Evolutionary conservation across 2,888 invertebrate species (phyloP), one percentile per base, ranked within the genome.

Genomic region (Acanthococcus lagerstroemiae): DNA sequence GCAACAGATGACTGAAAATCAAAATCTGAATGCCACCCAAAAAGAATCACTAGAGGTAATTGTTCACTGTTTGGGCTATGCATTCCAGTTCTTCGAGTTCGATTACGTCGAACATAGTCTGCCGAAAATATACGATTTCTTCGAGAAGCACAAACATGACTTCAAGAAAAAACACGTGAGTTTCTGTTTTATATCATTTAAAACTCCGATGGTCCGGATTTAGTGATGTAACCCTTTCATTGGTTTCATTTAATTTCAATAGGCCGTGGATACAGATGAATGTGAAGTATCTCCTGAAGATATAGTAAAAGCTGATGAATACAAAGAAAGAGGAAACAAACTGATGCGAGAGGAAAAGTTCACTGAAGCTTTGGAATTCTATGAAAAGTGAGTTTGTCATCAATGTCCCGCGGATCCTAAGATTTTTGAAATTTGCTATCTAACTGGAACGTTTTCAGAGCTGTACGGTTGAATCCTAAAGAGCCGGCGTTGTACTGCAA

Each of bases 401-500:
- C 37, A n/a, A 30, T n/a, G 2, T 37, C 3, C 37, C 37, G 12
- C n/a, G n/a, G n/a, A n/a, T n/a, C 5, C 15, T 46, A 5, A n/a
- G 4, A 6, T 9, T n/a, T 17, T n/a, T n/a, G 19, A 9, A 19
- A 46, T 46, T 17, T 17, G 15, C 15, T 9, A 9, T 5, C 5
- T n/a, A 24, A 15, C 17, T 56, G 21, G 4, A n/a, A n/a, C n/a
- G n/a, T 60, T 77, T 80, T 75, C 71, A 87, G 90, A 72, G 96
- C 97, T 12, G 91, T 99, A 70, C 82, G 85, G 72, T 78, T 93
- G 67, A 91, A 95, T 76, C 84, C 87, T 24, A 82, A 83, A 69
- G 96, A 96, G 79, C 88, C 96, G 0, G 91, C 97, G 27, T 97
- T 89, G 78, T 97, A 90, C 76, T 95, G 96, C 76, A 99, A 99